A percentile compares a stretch with the other conserved stretches of the same genome.
These are phyloP conservation scores for Philereme transversata DNA, from an alignment of 2,888 invertebrate genomes.

Conservation along the genomic window DNA sequence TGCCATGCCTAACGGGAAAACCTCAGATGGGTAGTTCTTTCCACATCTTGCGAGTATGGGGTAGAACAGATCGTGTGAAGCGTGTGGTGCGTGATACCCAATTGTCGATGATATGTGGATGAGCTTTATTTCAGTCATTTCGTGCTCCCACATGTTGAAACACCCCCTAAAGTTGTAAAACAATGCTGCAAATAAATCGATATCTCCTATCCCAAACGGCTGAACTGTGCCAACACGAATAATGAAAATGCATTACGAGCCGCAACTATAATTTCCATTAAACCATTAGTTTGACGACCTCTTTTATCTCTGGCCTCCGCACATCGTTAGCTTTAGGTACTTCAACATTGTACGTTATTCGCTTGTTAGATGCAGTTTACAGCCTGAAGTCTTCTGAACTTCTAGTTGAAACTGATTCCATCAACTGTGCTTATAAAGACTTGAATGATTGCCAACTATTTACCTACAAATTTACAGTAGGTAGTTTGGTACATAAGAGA, in stretches of 20 bases:
- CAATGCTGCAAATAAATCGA: conserved; percentile 14
- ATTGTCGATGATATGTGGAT: too few relatives aligned
- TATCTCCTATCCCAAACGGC: conserved; percentile 16
- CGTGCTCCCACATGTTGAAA: background rate
- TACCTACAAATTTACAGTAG: conserved; percentile 8
- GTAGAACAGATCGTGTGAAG: too few relatives aligned
- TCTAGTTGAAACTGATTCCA: conserved; percentile 41
- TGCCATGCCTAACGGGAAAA: too few relatives aligned
- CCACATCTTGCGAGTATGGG: too few relatives aligned
- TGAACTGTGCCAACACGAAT: conserved; percentile 31
- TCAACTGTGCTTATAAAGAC: conserved; percentile 50
- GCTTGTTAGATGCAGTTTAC: background rate
- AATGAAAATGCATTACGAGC: conserved; percentile 18
- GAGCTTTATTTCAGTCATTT: background rate
- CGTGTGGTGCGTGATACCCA: too few relatives aligned
- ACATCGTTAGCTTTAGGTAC: conserved; percentile 1
- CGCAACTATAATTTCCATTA: conserved; percentile 21
- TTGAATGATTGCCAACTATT: conserved; percentile 63
- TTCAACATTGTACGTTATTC: conserved; percentile 10
- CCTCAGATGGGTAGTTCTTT: too few relatives aligned
- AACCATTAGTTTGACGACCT: conserved; percentile 15
- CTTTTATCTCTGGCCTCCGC: conserved; percentile 6
- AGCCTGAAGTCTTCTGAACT: background rate
- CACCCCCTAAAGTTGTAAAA: background rate
- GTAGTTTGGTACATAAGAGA: background rate